These are phyloP conservation scores for Coremacera marginata DNA, from an alignment of 2,888 invertebrate genomes.

Conservation along the genomic window DNA sequence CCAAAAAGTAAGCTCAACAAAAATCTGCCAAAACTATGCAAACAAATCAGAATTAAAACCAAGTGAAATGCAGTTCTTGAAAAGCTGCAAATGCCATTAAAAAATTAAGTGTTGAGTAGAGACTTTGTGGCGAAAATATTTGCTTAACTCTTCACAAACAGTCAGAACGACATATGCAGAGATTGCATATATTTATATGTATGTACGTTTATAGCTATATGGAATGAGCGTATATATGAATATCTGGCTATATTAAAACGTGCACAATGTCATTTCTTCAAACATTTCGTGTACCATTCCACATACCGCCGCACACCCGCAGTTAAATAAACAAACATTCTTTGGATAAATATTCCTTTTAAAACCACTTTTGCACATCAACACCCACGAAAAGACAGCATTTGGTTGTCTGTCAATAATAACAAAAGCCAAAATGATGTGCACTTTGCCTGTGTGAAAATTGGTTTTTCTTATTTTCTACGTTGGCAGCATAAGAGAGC, in stretches of 20 bases:
- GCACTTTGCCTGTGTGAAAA: constrained; percentile 17
- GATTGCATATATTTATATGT: neutral
- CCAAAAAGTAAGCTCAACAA: neutral
- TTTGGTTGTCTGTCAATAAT: neutral
- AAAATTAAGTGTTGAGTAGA: constrained; percentile 21
- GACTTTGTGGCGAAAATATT: constrained; percentile 25
- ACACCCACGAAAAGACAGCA: neutral
- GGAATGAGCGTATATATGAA: too few species aligned
- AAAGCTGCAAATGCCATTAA: constrained; percentile 13
- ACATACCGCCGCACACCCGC: neutral
- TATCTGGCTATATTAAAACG: too few species aligned
- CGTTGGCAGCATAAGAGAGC: neutral
- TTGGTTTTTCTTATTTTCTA: constrained; percentile 4
- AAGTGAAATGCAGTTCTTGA: constrained; percentile 10
- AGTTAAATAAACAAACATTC: constrained; percentile 22
- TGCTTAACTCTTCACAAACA: constrained; percentile 15
- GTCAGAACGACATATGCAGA: neutral
- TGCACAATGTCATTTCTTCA: too few species aligned
- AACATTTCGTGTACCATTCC: too few species aligned
- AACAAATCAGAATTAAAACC: constrained; percentile 11
- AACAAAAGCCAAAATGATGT: constrained; percentile 28
- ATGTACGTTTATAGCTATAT: too few species aligned
- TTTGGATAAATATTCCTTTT: constrained; percentile 25
- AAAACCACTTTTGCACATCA: constrained; percentile 21
- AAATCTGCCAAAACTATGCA: neutral